Evolutionary conservation across 2,888 invertebrate genomes (phyloP).

Genomic region (Dexiosoma caninum): DNA sequence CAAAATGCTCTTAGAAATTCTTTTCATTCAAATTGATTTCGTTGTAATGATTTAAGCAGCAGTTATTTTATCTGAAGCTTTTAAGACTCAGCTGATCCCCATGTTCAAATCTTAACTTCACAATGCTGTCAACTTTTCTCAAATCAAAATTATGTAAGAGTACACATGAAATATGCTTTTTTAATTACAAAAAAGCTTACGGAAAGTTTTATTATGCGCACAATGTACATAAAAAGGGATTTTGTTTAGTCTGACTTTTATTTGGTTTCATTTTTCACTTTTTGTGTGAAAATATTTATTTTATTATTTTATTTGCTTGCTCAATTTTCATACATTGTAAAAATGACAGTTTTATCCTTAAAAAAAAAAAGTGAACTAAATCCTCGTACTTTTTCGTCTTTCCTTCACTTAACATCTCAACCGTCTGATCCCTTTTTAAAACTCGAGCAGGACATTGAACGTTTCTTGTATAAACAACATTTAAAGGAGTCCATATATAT

Average conservation of each 20-base stretch:
- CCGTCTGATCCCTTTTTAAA: constrained; percentile 53
- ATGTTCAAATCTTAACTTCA: neutral
- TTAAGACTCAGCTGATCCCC: no score
- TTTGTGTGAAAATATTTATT: constrained; percentile 20
- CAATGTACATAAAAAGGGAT: neutral
- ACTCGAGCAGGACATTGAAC: constrained; percentile 16
- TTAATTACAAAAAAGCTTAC: constrained; percentile 23
- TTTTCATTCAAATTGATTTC: no score
- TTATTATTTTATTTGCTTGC: constrained; percentile 34
- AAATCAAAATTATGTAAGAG: no score
- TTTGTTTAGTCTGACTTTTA: neutral
- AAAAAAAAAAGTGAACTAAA: constrained; percentile 5
- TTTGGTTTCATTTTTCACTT: constrained; percentile 1
- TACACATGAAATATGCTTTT: neutral
- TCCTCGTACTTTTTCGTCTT: constrained; percentile 1
- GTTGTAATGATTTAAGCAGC: no score
- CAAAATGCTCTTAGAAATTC: no score
- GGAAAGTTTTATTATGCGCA: neutral
- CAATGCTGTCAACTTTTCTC: no score
- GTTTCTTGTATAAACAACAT: constrained; percentile 18
- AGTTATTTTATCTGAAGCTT: no score
- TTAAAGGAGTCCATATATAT: neutral
- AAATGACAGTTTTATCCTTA: constrained; percentile 36
- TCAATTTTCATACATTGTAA: constrained; percentile 9
- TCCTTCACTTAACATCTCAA: constrained; percentile 34